Base-by-base conservation (phyloP, 1,140 invertebrate species). In the Harlomillsia oculata region DNA sequence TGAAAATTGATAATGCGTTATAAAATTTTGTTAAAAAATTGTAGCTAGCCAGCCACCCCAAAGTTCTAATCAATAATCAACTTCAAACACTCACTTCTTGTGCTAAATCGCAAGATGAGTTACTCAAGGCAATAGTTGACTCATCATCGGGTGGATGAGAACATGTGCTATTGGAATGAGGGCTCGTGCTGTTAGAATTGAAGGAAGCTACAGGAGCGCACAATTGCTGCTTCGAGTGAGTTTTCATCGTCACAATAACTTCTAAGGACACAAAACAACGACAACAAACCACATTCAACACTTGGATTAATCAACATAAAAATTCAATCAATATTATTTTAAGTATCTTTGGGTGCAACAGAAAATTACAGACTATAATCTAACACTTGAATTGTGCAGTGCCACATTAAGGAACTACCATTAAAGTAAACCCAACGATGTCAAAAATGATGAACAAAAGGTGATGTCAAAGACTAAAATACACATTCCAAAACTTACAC, bases 161-260 rank as follows among this genome's bases (percentile, higher is more conserved):
- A 18, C 40, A 32, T 20, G 23, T 37, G 43, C 30, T 52, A 28
- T 32, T 36, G 40, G 41, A 21, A 26, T 52, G 56, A 51, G 39
- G 57, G 46, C 36, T 46, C 29, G 46, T 57, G 48, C 55, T 37
- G 55, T 61, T 61, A 64, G 32, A 61, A 61, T 32, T 61, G 56
- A 46, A 64, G 56, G 62, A 51, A 61, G 56, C 59, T 61, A 62
- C 60, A 62, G 56, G 55, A 56, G 36, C 60, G 43, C 53, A 64
- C 45, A 54, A 64, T 64, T 51, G 59, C 59, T 30, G 53, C 56
- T 64, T 64, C 63, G 53, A 64, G 60, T 52, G 62, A 64, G 44
- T 39, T 56, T 54, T 64, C 63, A 29, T 60, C 55, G 23, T 30
- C 50, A 50, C 59, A 49, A n/a, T n/a, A n/a, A 53, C 51, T 58